These are phyloP conservation scores for Kryptolebias marmoratus DNA, from an alignment of 2,113 vertebrate genomes.

Conservation along the genomic window DNA sequence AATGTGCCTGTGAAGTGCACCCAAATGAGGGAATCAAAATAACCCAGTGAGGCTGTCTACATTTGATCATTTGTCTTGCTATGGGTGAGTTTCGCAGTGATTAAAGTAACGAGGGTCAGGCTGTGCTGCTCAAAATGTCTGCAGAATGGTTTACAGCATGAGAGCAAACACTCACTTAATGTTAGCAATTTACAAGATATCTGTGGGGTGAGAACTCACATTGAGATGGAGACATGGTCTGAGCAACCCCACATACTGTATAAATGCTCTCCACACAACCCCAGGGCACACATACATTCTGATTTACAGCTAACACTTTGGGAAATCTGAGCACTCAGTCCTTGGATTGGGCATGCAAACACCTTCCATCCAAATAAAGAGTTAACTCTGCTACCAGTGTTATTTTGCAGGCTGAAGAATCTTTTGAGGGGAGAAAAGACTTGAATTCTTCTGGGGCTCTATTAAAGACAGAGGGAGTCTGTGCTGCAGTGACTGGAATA, in stretches of 20 bases:
- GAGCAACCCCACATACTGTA: slow-evolving; percentile 39
- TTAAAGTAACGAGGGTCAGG: slow-evolving; percentile 19
- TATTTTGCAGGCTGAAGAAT: slow-evolving; percentile 48
- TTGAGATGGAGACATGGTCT: slow-evolving; percentile 58
- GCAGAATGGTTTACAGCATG: slow-evolving; percentile 38
- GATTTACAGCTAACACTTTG: slow-evolving; percentile 52
- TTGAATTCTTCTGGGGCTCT: slow-evolving; percentile 47
- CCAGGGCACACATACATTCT: slow-evolving; percentile 52
- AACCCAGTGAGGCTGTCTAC: slow-evolving; percentile 16
- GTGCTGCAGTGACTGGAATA: slow-evolving; percentile 46
- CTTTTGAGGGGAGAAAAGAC: slow-evolving; percentile 37
- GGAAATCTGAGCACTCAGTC: slow-evolving; percentile 56
- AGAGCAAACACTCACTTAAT: slow-evolving; percentile 33
- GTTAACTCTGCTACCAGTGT: slow-evolving; percentile 42
- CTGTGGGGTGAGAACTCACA: slow-evolving; percentile 65
- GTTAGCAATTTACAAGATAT: slow-evolving; percentile 64
- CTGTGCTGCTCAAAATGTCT: slow-evolving; percentile 21
- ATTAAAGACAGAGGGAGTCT: slow-evolving; percentile 17
- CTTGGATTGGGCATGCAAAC: slow-evolving; percentile 56
- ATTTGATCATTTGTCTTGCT: slow-evolving; percentile 19
- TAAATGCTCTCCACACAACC: slow-evolving; percentile 66
- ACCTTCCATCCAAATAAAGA: slow-evolving; percentile 52
- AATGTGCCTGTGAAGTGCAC: slow-evolving; percentile 13
- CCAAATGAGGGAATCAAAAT: slow-evolving; percentile 25
- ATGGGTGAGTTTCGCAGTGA: neutral